Conservation (phyloP, 2,113 vertebrate genomes). For the Pterocles gutturalis region DNA sequence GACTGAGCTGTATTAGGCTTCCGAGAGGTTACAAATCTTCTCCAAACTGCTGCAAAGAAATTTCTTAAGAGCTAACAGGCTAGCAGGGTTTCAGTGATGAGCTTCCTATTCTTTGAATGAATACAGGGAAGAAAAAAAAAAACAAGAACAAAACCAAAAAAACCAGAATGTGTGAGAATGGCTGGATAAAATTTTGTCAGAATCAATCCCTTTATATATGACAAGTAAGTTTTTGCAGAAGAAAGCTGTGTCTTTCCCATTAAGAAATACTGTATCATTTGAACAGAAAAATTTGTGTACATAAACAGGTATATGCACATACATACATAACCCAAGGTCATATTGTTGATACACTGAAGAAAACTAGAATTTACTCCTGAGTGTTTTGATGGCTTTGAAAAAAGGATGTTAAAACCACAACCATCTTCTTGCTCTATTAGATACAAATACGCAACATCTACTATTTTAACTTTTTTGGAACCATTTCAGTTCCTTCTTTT, state of each 20-base stretch:
- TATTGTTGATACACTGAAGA: not conserved
- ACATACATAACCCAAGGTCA: not conserved
- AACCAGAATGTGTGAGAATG: not conserved
- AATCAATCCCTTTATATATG: not conserved
- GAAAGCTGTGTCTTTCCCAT: accelerated
- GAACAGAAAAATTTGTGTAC: not conserved
- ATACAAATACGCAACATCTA: not conserved
- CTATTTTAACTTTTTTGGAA: not conserved
- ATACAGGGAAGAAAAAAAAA: not conserved
- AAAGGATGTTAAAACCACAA: not conserved
- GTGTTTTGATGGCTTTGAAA: not conserved
- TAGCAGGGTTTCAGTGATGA: not conserved
- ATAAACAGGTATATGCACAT: not conserved
- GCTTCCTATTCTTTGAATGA: not conserved
- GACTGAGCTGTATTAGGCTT: not conserved
- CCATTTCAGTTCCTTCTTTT: not conserved
- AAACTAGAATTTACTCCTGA: accelerated
- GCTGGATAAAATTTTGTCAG: not conserved
- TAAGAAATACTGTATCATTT: not conserved
- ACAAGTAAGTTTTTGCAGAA: not conserved
- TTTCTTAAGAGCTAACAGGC: not conserved
- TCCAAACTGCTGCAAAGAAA: not conserved
- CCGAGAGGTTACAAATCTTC: not conserved
- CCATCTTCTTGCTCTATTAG: not conserved
- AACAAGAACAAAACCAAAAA: not conserved